Evolutionary conservation across 2,888 invertebrate genomes (phyloP).

Genomic region (Cantharis nigra): DNA sequence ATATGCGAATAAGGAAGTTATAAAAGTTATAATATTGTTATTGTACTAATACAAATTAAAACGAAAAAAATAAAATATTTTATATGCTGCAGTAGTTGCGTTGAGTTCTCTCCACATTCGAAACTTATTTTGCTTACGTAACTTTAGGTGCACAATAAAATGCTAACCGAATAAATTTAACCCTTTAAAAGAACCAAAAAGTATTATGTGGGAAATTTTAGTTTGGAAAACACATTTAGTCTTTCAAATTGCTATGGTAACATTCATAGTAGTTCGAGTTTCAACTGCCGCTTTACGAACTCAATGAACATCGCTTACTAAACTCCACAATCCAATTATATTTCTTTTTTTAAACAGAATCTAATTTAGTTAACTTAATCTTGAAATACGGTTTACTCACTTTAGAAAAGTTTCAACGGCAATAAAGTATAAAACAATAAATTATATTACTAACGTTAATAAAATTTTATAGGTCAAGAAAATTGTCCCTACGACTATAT

Average conservation of each 20-base stretch:
- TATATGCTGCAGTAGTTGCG: neutral
- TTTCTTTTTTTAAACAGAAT: neutral
- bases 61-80: slow-evolving; percentile 13
- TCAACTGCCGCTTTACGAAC: slow-evolving; percentile 8
- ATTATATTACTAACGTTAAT: neutral
- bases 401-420: neutral
- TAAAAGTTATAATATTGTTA: slow-evolving; percentile 3
- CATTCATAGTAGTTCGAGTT: slow-evolving; percentile 14
- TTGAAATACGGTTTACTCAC: neutral
- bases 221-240: neutral
- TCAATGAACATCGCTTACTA: slow-evolving; percentile 10
- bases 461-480: slow-evolving; percentile 65
- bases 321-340: slow-evolving; percentile 16
- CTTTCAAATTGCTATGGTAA: neutral
- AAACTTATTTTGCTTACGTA: neutral
- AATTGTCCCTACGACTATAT: slow-evolving; percentile 91
- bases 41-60: slow-evolving; percentile 14
- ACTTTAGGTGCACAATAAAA: slow-evolving; percentile 3
- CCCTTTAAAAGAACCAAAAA: neutral
- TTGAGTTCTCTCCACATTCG: neutral
- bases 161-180: neutral
- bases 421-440: neutral
- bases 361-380: slow-evolving; percentile 16
- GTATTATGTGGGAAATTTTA: neutral
- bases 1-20: slow-evolving; percentile 4